Base-by-base conservation (phyloP, 2,113 vertebrate species). In the Delphinapterus leucas region DNA sequence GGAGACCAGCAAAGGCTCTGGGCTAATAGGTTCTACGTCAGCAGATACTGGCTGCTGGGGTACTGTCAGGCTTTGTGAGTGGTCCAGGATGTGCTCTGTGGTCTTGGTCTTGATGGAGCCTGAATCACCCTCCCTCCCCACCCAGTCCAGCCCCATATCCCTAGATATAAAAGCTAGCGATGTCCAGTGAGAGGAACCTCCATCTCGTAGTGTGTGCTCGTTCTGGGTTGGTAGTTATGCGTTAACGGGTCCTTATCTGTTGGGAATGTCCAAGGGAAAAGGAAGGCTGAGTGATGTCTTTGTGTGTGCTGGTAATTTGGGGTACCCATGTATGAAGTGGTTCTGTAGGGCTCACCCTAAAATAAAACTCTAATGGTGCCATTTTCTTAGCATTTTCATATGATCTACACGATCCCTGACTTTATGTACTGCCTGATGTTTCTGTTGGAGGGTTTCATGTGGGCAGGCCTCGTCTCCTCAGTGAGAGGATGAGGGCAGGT, bases 151-250 rank as follows among this genome's bases (percentile, higher is more conserved):
- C 20, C 76, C 44, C 26, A 11, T 26, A 70, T 18, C 28, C 61
- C 38, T 70, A 61, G 70, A 80, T 81, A 83, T n/a, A 61, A 82
- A 83, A 93, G 38, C 15, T 0, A 17, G 18, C 4, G 15, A 23
- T 3, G 0, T 60, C 55, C 18, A 38, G 53, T 25, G 73, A 87
- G 79, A 83, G 8, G 25, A 20, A n/a, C 2, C 2, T 41, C 1
- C 2, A 0, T 67, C 61, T 65, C 15, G 80, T 8, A 5, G 10
- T 41, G n/a, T 0, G 0, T 23, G 58, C 77, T 44, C 28, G 4
- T 9, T 4, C 11, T 4, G 26, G n/a, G 20, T 23, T 36, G 49
- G 60, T 65, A 18, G 53, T 28, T 82, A 28, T 10, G 5, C 20
- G 31, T 86, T 61, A 20, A 38, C 0, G 3, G 26, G 10, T 63